Conservation (phyloP, 2,797 vertebrate genomes). For the Gobionotothen gibberifrons region DNA sequence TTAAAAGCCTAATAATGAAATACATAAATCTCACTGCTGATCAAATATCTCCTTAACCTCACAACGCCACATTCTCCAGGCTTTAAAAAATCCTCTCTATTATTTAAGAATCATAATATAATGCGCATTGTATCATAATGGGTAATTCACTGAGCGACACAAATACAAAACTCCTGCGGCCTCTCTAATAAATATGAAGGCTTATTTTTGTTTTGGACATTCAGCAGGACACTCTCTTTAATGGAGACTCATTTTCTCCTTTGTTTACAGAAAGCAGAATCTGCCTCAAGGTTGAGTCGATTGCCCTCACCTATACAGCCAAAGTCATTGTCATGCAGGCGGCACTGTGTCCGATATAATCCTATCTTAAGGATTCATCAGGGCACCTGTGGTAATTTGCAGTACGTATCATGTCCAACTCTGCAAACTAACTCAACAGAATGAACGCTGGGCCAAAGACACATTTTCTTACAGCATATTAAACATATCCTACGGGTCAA, state of each 20-base stretch:
- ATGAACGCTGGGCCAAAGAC: neutral
- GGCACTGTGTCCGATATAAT: constrained; percentile 26
- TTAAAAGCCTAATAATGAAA: constrained; percentile 66
- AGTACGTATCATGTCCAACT: constrained; percentile 26
- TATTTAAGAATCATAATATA: constrained; percentile 43
- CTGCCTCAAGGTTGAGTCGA: constrained; percentile 52
- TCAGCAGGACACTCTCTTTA: constrained; percentile 25
- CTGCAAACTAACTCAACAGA: constrained; percentile 23
- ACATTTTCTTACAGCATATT: neutral
- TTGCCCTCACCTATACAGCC: constrained; percentile 5
- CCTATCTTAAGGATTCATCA: constrained; percentile 46
- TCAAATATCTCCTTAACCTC: constrained; percentile 61
- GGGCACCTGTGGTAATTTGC: constrained; percentile 41
- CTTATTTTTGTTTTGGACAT: constrained; percentile 28
- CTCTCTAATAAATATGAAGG: constrained; percentile 33
- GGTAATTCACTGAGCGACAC: constrained; percentile 29
- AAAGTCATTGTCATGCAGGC: constrained; percentile 49
- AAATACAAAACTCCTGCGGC: constrained; percentile 27
- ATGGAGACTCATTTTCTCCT: constrained; percentile 4
- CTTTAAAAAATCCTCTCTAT: constrained; percentile 57
- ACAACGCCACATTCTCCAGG: constrained; percentile 33
- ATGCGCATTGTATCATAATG: constrained; percentile 23
- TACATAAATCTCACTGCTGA: constrained; percentile 66
- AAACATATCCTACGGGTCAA: constrained; percentile 7
- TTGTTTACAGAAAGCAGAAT: constrained; percentile 32